These are phyloP conservation scores for Myotis myotis DNA, from an alignment of 2,797 vertebrate species.

Conservation along the genomic window DNA sequence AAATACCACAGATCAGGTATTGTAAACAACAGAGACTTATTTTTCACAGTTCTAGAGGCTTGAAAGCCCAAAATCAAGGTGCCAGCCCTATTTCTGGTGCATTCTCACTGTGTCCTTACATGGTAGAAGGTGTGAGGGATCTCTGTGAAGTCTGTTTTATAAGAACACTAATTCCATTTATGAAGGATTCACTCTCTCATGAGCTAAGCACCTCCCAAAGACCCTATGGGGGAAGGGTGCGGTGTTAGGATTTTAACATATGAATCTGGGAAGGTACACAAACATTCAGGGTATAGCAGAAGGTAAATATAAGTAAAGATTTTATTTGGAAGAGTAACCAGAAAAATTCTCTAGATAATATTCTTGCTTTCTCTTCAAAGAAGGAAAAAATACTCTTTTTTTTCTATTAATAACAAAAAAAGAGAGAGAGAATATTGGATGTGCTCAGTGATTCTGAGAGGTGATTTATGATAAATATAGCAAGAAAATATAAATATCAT, in stretches of 20 bases:
- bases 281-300: neutral
- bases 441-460: neutral
- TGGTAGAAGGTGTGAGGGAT: neutral
- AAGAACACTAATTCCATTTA: neutral
- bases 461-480: neutral
- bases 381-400: neutral
- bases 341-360: neutral
- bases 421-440: conserved; percentile 12
- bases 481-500: neutral
- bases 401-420: neutral
- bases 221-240: neutral
- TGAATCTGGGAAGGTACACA: neutral
- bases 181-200: neutral
- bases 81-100: neutral
- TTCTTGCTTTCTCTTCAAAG: conserved; percentile 22
- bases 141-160: neutral
- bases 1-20: neutral
- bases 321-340: neutral
- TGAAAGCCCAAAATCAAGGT: neutral
- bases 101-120: neutral
- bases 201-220: neutral
- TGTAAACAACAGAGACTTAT: neutral
- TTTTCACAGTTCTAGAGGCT: neutral
- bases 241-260: neutral
- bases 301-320: neutral